Conservation (phyloP, 2,113 vertebrate genomes). For the Lamprologus sp. region DNA sequence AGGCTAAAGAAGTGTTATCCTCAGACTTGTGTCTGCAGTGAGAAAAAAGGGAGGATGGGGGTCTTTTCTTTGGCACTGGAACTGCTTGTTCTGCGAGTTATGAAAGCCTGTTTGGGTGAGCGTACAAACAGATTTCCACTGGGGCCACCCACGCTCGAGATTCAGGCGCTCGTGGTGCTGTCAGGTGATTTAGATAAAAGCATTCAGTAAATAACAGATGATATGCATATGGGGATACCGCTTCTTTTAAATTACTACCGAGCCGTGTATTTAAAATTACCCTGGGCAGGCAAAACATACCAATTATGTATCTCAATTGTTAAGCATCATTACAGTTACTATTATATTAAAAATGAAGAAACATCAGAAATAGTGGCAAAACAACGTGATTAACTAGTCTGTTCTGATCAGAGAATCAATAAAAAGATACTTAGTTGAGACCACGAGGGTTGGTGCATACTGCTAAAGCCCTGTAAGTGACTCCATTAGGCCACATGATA, state of each 20-base stretch:
- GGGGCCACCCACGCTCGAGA: slow-evolving; percentile 3
- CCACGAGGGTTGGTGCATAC: background rate
- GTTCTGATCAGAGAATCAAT: slow-evolving; percentile 60
- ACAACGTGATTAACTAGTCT: slow-evolving; percentile 45
- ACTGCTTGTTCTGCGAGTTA: background rate
- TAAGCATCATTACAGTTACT: background rate
- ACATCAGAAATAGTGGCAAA: background rate
- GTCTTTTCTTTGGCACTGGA: background rate
- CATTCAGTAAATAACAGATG: background rate
- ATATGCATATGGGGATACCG: background rate
- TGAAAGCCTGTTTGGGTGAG: background rate
- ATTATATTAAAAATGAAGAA: background rate
- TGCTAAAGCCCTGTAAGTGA: slow-evolving; percentile 50
- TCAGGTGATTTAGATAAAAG: slow-evolving; percentile 16
- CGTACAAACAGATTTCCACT: background rate
- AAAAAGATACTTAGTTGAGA: slow-evolving; percentile 42
- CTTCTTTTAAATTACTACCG: background rate
- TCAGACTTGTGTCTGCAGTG: background rate
- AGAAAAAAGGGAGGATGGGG: background rate
- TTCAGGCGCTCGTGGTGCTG: background rate
- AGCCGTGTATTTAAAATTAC: background rate
- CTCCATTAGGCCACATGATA: slow-evolving; percentile 63
- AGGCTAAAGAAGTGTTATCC: background rate
- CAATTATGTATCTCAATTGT: background rate
- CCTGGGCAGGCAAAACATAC: background rate